Conservation (phyloP, 1,140 invertebrate species). For the Acyrthosiphon pisum region DNA sequence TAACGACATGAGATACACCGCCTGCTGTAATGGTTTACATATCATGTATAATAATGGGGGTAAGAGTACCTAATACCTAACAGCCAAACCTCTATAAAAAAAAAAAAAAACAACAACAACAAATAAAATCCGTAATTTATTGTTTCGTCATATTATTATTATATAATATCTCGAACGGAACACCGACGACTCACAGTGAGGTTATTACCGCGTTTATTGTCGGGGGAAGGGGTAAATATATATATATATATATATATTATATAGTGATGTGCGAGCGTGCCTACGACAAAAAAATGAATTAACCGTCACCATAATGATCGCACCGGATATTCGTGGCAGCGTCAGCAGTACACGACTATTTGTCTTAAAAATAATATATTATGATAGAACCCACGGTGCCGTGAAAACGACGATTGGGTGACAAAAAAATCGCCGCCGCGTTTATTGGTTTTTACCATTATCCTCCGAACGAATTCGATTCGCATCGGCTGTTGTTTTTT, state of each 20-base stretch:
- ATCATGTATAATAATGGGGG: not conserved
- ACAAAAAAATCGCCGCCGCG: not conserved
- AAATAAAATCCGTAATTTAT: not conserved
- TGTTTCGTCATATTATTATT: not conserved
- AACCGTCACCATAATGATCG: constrained; percentile 19
- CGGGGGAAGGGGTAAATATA: too few relatives aligned
- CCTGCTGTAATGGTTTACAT: not conserved
- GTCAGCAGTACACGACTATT: not conserved
- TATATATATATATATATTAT: too few relatives aligned
- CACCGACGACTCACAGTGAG: not conserved
- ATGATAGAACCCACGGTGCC: constrained; percentile 20
- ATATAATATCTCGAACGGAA: not conserved
- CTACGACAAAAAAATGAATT: not conserved
- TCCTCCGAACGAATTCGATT: constrained; percentile 39
- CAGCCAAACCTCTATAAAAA: not conserved
- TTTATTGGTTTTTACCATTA: constrained; percentile 21
- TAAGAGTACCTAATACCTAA: not conserved
- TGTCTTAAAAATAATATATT: not conserved
- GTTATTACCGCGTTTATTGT: too few relatives aligned
- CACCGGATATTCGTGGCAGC: constrained; percentile 28
- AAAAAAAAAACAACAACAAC: too few relatives aligned
- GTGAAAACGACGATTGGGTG: constrained; percentile 38
- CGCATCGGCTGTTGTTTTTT: constrained; percentile 42
- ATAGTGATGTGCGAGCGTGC: not conserved
- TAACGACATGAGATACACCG: not conserved